These are phyloP conservation scores for Podilymbus podiceps DNA, from an alignment of 2,113 vertebrate genomes.

Conservation along the genomic window DNA sequence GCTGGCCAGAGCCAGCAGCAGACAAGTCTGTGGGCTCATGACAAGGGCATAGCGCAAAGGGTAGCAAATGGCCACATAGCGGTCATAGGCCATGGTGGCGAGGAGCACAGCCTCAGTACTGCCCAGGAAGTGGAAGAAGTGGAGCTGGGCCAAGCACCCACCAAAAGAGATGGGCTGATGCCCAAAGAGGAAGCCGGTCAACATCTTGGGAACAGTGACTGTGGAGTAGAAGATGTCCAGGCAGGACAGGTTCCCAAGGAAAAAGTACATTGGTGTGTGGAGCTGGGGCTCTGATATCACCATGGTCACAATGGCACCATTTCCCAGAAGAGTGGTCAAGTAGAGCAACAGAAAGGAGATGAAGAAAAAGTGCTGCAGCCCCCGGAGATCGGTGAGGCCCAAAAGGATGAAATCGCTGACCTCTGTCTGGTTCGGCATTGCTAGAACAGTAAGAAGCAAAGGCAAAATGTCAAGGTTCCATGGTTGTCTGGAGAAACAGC, in stretches of 20 bases:
- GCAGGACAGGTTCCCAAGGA: conserved; percentile 47
- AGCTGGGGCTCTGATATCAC: conserved; percentile 11
- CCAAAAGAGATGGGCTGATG: neutral
- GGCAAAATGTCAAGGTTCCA: neutral
- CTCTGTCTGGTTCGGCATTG: neutral
- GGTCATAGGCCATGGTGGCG: conserved; percentile 27
- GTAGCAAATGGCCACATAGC: conserved; percentile 11
- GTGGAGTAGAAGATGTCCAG: conserved; percentile 39
- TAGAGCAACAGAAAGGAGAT: neutral
- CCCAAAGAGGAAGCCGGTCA: conserved; percentile 5
- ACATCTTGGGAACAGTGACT: conserved; percentile 36
- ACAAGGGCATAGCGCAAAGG: neutral
- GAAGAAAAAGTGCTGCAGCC: neutral
- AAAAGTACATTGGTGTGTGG: conserved; percentile 59
- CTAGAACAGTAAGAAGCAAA: neutral
- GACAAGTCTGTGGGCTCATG: conserved; percentile 16
- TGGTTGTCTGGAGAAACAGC: neutral
- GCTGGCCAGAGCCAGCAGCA: neutral
- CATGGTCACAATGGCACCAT: conserved; percentile 9
- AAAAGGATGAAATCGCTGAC: neutral
- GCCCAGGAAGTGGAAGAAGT: conserved; percentile 44
- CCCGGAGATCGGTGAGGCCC: neutral
- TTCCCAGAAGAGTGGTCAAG: neutral
- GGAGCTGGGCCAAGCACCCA: conserved; percentile 29
- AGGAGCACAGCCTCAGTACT: conserved; percentile 31